Percentiles rank a stretch among this genome's conserved stretches.
Conservation (phyloP, 2,888 invertebrate species). For the Dolichopus griseipennis region DNA sequence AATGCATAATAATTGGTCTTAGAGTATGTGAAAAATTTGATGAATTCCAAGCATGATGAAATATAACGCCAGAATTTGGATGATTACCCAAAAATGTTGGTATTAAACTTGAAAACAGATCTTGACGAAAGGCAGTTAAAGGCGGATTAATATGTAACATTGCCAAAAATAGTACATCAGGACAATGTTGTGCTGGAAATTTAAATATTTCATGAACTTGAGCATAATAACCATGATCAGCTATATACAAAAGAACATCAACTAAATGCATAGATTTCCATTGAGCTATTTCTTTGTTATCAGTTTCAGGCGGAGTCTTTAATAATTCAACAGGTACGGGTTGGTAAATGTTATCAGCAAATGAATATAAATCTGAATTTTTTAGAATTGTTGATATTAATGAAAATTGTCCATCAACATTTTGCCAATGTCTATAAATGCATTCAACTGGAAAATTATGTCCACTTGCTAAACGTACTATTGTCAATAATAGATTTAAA, state of each 20-base stretch:
- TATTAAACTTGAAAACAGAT: conserved; percentile 76
- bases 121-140: conserved; percentile 69
- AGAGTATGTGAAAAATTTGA: conserved; percentile 58
- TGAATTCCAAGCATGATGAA: conserved; percentile 93
- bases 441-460: conserved; percentile 79
- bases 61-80: conserved; percentile 90
- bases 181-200: conserved; percentile 85
- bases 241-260: conserved; percentile 75
- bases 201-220: conserved; percentile 79
- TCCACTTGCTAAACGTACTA: conserved; percentile 68
- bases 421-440: conserved; percentile 86
- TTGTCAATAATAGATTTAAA: conserved; percentile 71
- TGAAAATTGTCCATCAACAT: conserved; percentile 86
- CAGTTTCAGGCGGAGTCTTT: conserved; percentile 90
- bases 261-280: conserved; percentile 92
- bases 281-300: conserved; percentile 84
- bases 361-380: conserved; percentile 86
- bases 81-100: conserved; percentile 92
- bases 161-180: conserved; percentile 85
- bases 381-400: conserved; percentile 79
- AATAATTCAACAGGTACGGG: conserved; percentile 79
- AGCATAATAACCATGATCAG: conserved; percentile 76
- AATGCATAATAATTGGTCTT: conserved; percentile 82
- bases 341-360: conserved; percentile 84
- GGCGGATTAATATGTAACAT: conserved; percentile 80